Base-by-base conservation (phyloP, 2,888 invertebrate genomes). In the Andrena haemorrhoa region DNA sequence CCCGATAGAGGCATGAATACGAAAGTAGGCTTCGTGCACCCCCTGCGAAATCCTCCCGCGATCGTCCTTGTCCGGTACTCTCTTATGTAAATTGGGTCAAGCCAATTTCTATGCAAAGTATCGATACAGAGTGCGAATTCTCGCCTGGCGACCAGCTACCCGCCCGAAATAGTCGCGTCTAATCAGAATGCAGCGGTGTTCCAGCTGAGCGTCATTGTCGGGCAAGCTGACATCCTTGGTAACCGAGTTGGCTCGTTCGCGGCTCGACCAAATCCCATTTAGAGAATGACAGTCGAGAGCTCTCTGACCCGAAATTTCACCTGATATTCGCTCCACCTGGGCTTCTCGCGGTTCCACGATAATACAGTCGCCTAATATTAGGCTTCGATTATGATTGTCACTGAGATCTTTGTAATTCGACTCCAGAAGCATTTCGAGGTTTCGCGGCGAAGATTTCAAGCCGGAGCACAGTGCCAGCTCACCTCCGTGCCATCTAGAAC, bases 41-140 rank as follows among this genome's bases (percentile, higher is more conserved):
- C 53, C 53, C 16, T 8, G 29, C 56, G 31, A 61, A 49, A 58
- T 58, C 35, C 20, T 76, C 64, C 53, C n/a, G 29, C 51, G 23
- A 60, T 49, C 60, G 33, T 66, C 53, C 23, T 68, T 58, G 35
- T n/a, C 20, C 47, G 61, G 58, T 26, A 47, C 74, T 41, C 20
- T 56, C 20, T 56, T 56, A 10, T 23, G 70, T 29, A 60, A 79
- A 79, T 65, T 70, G 69, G 75, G 75, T 75, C 78, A 61, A 68
- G 56, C 58, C 77, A 73, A 79, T 75, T 75, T 79, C 51, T 60
- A 79, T 79, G 79, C 74, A 75, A 79, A 75, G 63, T 70, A 72
- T 76, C 66, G 56, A 60, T 53, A 49, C 20, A 51, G 10, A 47
- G 41, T 7, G 60, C 65, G 41, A 41, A 12, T 41, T 41, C 41